Base-by-base conservation (phyloP, 2,888 invertebrate species). In the Agrotis clavis region DNA sequence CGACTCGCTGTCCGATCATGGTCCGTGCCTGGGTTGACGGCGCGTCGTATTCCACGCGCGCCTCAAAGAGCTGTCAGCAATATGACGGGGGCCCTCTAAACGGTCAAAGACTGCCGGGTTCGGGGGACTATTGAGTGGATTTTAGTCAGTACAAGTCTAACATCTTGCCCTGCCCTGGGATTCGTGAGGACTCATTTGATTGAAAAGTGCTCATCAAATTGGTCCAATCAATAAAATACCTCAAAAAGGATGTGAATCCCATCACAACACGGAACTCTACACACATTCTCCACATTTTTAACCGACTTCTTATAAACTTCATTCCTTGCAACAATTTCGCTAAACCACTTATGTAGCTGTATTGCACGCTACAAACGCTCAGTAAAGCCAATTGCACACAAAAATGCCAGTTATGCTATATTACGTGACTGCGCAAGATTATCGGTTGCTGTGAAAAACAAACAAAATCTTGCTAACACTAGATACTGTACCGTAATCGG, bases 361-460 rank as follows among this genome's bases (percentile, higher is more conserved):
- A 53, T 59, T 72, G 64, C 60, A 61, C 30, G 56, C 4, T 48
- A n/a, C 57, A 19, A 25, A 21, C 14, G 47, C 14, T 48, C 35
- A 53, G 56, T 65, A 63, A 62, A 66, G 61, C n/a, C 57, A 59
- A 77, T 67, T 73, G 73, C 78, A 77, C 63, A 60, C 74, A 78
- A 63, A 67, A 60, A 78, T 77, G 45, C 47, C 57, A 78, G 35
- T 16, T 73, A 67, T 67, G 67, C 45, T n/a, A 16, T 54, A 47
- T 73, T 77, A 77, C 67, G 78, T 66, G 67, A 62, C 64, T 19
- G 1, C 11, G 25, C 25, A 53, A 60, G 77, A 76, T 76, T 77
- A 77, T 61, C 53, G 35, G 60, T 14, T 25, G 21, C 41, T 48
- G 5, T 56, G 47, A 60, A 66, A 59, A 72, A 66, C 59, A 77